Percentiles rank a stretch among this genome's conserved stretches.
Conservation (phyloP, 2,888 invertebrate genomes). For the Temnothorax ravouxi region DNA sequence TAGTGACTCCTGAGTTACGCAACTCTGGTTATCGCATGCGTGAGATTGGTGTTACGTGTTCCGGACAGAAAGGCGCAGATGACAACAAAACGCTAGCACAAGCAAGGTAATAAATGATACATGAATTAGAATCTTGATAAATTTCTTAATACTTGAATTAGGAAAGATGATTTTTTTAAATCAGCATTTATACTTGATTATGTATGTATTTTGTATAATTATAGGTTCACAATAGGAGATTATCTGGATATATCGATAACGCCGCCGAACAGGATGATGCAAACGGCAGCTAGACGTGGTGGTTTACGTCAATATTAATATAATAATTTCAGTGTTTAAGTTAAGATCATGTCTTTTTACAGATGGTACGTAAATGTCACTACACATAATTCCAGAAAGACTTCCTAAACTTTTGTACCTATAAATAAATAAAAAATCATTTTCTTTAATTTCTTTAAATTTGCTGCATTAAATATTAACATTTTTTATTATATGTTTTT, state of each 20-base stretch:
- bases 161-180: neutral
- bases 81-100: constrained; percentile 96
- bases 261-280: constrained; percentile 93
- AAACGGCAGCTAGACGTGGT: constrained; percentile 89
- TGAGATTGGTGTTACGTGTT: constrained; percentile 97
- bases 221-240: constrained; percentile 97
- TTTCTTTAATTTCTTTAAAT: neutral
- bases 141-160: neutral
- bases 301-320: constrained; percentile 87
- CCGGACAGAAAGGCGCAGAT: constrained; percentile 96
- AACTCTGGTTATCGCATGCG: constrained; percentile 95
- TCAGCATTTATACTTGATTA: neutral
- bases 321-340: constrained; percentile 2
- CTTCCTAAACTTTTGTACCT: neutral
- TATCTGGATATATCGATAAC: constrained; percentile 99
- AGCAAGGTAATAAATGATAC: constrained; percentile 86
- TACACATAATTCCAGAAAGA: neutral
- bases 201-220: constrained; percentile 72
- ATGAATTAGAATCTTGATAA: too few species aligned
- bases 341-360: constrained; percentile 35
- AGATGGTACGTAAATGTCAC: neutral
- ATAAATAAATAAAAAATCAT: neutral
- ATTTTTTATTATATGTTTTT: too few species aligned
- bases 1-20: constrained; percentile 93
- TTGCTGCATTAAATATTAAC: too few species aligned